phyloP scores from a whole-genome alignment of 2,797 vertebrate species.

The Tokudaia tokunoshimensis region DNA sequence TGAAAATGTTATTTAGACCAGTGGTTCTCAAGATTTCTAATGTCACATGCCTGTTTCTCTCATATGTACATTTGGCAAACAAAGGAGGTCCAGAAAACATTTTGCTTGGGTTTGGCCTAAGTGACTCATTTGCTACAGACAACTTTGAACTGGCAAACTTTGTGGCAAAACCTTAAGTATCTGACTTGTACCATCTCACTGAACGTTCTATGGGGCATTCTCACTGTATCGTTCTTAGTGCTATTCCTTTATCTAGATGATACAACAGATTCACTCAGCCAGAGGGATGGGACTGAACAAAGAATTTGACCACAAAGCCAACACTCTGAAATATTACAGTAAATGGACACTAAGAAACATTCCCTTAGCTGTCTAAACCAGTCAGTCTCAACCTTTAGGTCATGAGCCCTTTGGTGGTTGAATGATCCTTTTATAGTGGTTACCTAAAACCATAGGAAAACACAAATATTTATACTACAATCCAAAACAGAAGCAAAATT shows the following conservation, averaged over 20 bases:
- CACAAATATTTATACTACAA: background rate
- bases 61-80: background rate
- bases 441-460: background rate
- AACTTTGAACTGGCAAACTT: background rate
- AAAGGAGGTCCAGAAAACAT: background rate
- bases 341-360: constrained; percentile 14
- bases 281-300: background rate
- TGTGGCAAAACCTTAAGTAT: constrained; percentile 18
- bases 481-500: background rate
- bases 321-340: constrained; percentile 14
- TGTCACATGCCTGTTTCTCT: background rate
- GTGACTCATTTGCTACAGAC: background rate
- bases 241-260: background rate
- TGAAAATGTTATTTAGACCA: background rate
- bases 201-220: background rate
- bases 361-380: background rate
- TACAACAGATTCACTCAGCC: background rate
- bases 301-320: constrained; percentile 39
- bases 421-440: background rate
- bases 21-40: too few species aligned
- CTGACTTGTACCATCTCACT: background rate
- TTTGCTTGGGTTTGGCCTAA: background rate
- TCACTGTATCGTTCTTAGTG: background rate
- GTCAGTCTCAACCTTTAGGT: background rate
- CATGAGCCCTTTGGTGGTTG: background rate